A percentile compares a stretch with the other conserved stretches of the same genome.
Conservation (phyloP, 2,797 vertebrate genomes). For the Scolopax bukidnonensis region DNA sequence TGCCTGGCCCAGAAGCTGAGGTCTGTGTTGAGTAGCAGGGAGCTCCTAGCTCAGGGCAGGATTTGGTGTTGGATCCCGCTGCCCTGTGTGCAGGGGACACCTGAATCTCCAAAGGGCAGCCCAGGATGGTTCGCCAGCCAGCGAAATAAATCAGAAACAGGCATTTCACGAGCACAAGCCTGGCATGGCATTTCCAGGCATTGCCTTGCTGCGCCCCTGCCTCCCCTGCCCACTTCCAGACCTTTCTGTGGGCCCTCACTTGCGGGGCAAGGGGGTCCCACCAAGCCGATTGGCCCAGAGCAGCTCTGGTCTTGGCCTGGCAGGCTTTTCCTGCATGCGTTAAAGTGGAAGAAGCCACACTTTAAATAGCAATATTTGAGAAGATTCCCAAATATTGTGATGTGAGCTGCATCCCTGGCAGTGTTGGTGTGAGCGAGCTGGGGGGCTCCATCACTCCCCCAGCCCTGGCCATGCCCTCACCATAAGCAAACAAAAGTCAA, state of each 20-base stretch:
- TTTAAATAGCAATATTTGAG: neutral
- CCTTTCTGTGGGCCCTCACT: neutral
- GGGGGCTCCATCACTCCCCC: neutral
- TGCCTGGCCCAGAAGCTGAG: neutral
- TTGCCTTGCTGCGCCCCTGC: neutral
- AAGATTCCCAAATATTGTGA: neutral
- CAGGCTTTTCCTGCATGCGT: neutral
- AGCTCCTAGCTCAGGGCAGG: neutral
- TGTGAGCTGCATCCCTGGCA: neutral
- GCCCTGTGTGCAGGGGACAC: neutral
- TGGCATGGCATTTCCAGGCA: neutral
- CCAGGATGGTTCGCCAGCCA: neutral
- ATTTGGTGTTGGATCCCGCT: neutral
- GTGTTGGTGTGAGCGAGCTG: fast-evolving
- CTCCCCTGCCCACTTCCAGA: neutral
- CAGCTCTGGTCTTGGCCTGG: neutral
- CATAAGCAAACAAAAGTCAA: neutral
- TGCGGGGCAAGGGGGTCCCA: neutral
- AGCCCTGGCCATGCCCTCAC: fast-evolving
- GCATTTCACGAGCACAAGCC: neutral
- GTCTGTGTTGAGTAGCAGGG: fast-evolving
- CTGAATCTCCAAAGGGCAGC: neutral
- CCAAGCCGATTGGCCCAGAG: fast-evolving
- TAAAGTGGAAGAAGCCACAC: neutral
- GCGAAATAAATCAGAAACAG: neutral